Base-by-base conservation (phyloP, 2,113 vertebrate genomes). In the Coreoperca whiteheadi region DNA sequence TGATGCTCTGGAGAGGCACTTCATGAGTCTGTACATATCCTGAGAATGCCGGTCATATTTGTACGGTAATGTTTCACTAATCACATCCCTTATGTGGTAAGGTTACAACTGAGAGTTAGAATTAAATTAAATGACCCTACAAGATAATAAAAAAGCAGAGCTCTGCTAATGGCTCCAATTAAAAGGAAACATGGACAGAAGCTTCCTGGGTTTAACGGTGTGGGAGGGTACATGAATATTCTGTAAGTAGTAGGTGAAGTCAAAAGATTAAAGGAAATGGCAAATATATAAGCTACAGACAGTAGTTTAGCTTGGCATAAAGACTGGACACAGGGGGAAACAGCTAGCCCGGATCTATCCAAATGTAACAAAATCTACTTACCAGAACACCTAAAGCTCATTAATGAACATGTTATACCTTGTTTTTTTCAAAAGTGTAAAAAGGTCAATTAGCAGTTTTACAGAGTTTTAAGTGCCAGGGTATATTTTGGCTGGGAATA, bases 51-150 rank as follows among this genome's bases (percentile, higher is more conserved):
- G 14, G 60, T 28, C 1, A 21, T 34, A 54, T 70, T 32, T 28
- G 48, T 54, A 34, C 3, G 37, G n/a, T 8, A 28, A 14, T 41
- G 25, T 28, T 70, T 43, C 43, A 63, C 46, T 4, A 6, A 57
- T 63, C 30, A 50, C n/a, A 43, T 51, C 4, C 8, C 41, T 53
- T 41, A 37, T 50, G 18, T 34, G 75, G 9, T 18, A 12, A 75
- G 8, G 43, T 20, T 46, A n/a, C 12, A 80, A 72, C 25, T 43
- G 43, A 46, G 43, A 16, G 16, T 56, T 8, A 20, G 15, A 32
- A 46, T 34, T 11, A 3, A 65, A 82, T 53, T n/a, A 15, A 75
- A 82, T 60, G 39, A 25, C 20, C 50, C 23, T n/a, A n/a, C 6
- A 57, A 65, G 32, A 51, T 64, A 57, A n/a, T n/a, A n/a, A n/a